phyloP scores from a whole-genome alignment of 2,888 invertebrate genomes.

The Sphaerophoria rueppellii region DNA sequence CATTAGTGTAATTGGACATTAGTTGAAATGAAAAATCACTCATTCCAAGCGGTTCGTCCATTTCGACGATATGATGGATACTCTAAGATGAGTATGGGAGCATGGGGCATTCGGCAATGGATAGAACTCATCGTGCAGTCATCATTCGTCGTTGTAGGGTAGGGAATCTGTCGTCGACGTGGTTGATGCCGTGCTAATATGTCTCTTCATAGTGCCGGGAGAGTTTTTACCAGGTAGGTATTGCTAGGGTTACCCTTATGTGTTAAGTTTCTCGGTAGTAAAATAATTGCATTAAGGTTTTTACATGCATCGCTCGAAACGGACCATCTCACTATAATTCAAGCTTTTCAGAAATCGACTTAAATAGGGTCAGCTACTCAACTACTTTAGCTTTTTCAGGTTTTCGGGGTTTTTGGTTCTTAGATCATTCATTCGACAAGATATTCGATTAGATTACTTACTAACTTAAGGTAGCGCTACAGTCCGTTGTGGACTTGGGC shows the following conservation, averaged over 20 bases:
- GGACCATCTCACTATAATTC: no score
- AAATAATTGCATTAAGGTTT: no score
- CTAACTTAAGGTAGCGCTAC: no score
- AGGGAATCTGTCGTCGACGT: slow-evolving; percentile 29
- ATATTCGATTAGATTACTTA: no score
- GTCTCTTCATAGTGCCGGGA: slow-evolving; percentile 22
- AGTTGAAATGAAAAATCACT: slow-evolving; percentile 77
- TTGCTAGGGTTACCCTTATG: slow-evolving; percentile 3
- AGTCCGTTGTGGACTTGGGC: no score
- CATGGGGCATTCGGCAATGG: neutral
- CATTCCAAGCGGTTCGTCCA: slow-evolving; percentile 70
- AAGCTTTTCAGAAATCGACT: no score
- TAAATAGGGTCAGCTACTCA: no score
- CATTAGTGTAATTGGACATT: slow-evolving; percentile 77
- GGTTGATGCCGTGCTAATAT: slow-evolving; percentile 62
- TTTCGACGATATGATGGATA: slow-evolving; percentile 56
- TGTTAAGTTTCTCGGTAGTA: no score
- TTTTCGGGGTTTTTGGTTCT: no score
- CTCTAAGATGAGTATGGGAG: neutral
- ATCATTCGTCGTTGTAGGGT: slow-evolving; percentile 48
- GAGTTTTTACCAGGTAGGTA: slow-evolving; percentile 4
- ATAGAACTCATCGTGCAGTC: slow-evolving; percentile 28
- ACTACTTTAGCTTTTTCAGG: no score
- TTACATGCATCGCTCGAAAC: no score
- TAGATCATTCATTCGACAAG: no score